phyloP scores from a whole-genome alignment of 2,888 invertebrate species.

The Sarcophaga variegata region DNA sequence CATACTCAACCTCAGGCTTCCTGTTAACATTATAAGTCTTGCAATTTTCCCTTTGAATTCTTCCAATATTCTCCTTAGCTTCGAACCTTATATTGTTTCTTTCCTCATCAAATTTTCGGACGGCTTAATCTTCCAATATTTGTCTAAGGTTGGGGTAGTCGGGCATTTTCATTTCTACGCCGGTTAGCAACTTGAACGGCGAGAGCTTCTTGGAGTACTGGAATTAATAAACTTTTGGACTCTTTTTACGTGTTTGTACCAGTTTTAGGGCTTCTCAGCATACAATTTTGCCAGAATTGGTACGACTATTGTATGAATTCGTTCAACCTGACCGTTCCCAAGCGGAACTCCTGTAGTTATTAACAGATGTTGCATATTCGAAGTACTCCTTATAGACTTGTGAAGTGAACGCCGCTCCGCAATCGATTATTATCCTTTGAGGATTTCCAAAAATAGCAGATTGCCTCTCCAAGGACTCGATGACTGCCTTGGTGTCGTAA shows the following conservation, averaged over 20 bases:
- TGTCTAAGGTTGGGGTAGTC: slow-evolving; percentile 9
- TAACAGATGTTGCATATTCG: slow-evolving; percentile 69
- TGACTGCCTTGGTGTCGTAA: not conserved
- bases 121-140: not conserved
- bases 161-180: slow-evolving; percentile 38
- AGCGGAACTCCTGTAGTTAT: slow-evolving; percentile 60
- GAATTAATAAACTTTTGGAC: slow-evolving; percentile 33
- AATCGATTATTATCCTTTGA: slow-evolving; percentile 1
- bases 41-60: slow-evolving; percentile 29
- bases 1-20: slow-evolving; percentile 19
- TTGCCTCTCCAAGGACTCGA: not conserved
- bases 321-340: slow-evolving; percentile 46
- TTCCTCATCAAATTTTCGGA: not conserved
- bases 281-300: slow-evolving; percentile 24
- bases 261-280: not conserved
- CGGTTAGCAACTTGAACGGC: slow-evolving; percentile 17
- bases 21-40: slow-evolving; percentile 18
- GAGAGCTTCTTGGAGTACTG: slow-evolving; percentile 28
- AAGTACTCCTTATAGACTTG: not conserved
- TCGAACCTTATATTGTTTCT: not conserved
- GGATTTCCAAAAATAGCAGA: slow-evolving; percentile 26
- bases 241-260: not conserved
- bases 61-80: not conserved
- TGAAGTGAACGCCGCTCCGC: slow-evolving; percentile 14
- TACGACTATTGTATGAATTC: slow-evolving; percentile 1